phyloP scores from a whole-genome alignment of 2,797 vertebrate species.

The Taenioides sp. region DNA sequence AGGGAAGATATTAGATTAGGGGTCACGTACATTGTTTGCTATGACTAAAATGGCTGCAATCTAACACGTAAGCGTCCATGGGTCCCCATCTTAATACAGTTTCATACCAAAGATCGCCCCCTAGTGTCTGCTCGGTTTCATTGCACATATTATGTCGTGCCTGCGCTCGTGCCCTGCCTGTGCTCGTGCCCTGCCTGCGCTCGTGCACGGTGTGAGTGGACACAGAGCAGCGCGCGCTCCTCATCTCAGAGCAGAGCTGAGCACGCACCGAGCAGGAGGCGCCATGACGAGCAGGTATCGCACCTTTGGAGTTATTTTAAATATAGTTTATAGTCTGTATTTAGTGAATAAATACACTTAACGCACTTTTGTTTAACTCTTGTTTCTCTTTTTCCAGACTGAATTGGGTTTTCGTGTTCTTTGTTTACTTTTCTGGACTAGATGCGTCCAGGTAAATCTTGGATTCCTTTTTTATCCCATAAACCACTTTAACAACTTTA shows the following conservation, averaged over 20 bases:
- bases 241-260: not conserved
- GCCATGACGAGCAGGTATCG: slow-evolving; percentile 55
- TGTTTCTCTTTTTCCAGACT: slow-evolving; percentile 45
- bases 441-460: slow-evolving; percentile 62
- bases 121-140: slow-evolving; percentile 17
- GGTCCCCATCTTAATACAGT: not conserved
- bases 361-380: not conserved
- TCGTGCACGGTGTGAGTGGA: not conserved
- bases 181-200: not conserved
- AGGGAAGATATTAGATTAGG: too few species aligned
- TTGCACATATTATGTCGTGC: not conserved
- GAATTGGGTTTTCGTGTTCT: slow-evolving; percentile 45
- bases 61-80: too few species aligned
- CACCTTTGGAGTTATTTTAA: not conserved
- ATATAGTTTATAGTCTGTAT: too few species aligned
- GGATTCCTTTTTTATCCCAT: not conserved
- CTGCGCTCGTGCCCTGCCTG: not conserved
- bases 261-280: not conserved
- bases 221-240: not conserved
- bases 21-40: too few species aligned
- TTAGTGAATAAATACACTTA: too few species aligned
- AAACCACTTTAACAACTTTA: not conserved
- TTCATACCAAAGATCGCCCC: slow-evolving; percentile 4
- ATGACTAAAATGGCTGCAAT: too few species aligned
- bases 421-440: slow-evolving; percentile 43